Evolutionary conservation across 64 coral and sea anemone genomes (phyloP), one percentile per base, ranked within the genome.

Genomic region (Actinia tenebrosa): DNA sequence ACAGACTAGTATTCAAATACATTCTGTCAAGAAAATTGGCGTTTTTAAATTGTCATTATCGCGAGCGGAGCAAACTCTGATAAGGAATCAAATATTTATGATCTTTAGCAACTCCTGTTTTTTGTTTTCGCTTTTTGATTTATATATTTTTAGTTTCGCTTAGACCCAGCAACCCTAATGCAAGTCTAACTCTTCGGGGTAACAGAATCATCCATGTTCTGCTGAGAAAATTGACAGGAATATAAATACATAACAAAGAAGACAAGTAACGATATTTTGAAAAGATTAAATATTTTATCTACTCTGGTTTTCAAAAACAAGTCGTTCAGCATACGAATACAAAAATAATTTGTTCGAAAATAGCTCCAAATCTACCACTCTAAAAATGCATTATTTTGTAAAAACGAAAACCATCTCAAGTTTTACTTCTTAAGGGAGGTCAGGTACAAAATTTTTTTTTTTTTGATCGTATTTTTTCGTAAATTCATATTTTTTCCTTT

Each of bases 41-140:
- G 25, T 75, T 25, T 75, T 75, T 75, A 75, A 75, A 75, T 75
- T 75, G 69, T 25, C 69, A 75, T 75, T 75, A 75, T 75, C 69
- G 25, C 69, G 63, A 66, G 63, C 63, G 19, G n/a, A 23, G 19
- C 20, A 42, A 75, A 8, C 69, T 42, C 69, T 37, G 69, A 75
- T 75, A 75, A 75, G 25, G 42, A 75, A 75, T 75, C 69, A 75
- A 75, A 75, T 75, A 75, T 75, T 75, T 75, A 75, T 75, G 69
- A 75, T 75, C 27, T n/a, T 42, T 2, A 23, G 64, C 64, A 4
- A 69, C 8, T 75, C 14, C 8, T 75, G 1, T 75, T n/a, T 25
- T 30, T 37, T 37, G 30, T 37, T 75, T 75, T 30, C 11, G 26
- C 25, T 27, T 75, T 75, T 30, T 3, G 1, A 13, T 75, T 75